Base-by-base conservation (phyloP, 2,797 vertebrate genomes). In the Leptoclinus maculatus region DNA sequence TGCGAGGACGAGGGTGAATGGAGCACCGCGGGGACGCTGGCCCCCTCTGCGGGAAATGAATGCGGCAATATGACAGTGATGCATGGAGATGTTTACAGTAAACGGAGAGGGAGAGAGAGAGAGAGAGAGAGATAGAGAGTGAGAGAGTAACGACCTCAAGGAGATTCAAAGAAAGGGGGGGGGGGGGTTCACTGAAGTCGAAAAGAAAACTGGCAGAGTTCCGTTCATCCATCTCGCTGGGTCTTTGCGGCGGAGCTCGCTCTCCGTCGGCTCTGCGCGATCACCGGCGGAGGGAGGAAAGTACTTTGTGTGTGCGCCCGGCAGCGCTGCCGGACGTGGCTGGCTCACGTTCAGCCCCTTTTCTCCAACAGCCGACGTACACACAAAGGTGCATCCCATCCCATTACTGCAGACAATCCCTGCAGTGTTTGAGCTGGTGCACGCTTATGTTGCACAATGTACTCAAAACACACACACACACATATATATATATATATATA, bases 51-150 rank as follows among this genome's bases (percentile, higher is more conserved):
- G 78, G 82, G 77, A 90, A 16, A 91, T 94, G 90, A 94, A 95
- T 95, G 93, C 83, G 73, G 84, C 88, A 89, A 93, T 92, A 94
- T 95, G 94, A 95, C 95, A 95, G 92, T 95, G 93, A 94, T 95
- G 92, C 93, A 96, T 95, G 91, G 89, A 92, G 92, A 93, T 92
- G 93, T 95, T 94, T 94, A 93, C 91, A 89, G 91, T 92, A 92
- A 91, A 93, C 71, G 56, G 62, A 54, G 57, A 74, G 58, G 73
- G 57, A 70, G 62, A 67, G 71, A 62, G 64, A 49, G 80, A 70
- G 10, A 39, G 66, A 56, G 58, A 74, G 59, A 47, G 80, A 70
- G 65, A 53, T 51, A 71, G 60, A 74, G 60, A 69, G 65, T 64
- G 74, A 69, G 65, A 64, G 74, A 62, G 64, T 29, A 53, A 69